These are phyloP conservation scores for Melinaea marsaeus DNA, from an alignment of 2,888 invertebrate genomes.

Conservation along the genomic window DNA sequence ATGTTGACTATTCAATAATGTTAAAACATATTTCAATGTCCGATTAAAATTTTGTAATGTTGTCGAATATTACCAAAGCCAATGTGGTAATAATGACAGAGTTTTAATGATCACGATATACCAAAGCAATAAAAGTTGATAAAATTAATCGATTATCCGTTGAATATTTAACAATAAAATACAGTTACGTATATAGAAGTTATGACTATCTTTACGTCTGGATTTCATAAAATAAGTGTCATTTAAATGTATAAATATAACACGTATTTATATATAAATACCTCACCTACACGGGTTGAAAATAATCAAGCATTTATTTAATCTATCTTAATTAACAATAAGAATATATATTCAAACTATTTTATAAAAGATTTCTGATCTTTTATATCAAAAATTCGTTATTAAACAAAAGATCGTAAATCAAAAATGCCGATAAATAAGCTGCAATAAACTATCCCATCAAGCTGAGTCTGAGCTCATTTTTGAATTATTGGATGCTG, in stretches of 20 bases:
- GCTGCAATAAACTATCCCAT: constrained; percentile 55
- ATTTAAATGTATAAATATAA: neutral
- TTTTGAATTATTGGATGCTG: constrained; percentile 64
- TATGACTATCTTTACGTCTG: constrained; percentile 8
- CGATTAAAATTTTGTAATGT: constrained; percentile 1
- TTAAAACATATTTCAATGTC: neutral
- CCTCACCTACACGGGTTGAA: neutral
- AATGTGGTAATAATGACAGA: constrained; percentile 14
- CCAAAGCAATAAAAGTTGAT: constrained; percentile 25
- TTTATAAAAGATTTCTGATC: no score
- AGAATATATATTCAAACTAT: no score
- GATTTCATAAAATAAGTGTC: neutral
- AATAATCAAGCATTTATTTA: neutral
- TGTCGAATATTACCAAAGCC: constrained; percentile 14
- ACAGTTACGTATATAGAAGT: constrained; percentile 17
- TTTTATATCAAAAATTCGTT: constrained; percentile 26
- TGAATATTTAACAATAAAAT: constrained; percentile 13
- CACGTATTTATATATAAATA: neutral
- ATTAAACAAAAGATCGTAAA: constrained; percentile 47
- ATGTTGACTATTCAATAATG: constrained; percentile 16
- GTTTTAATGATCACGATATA: constrained; percentile 24
- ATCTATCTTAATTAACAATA: no score
- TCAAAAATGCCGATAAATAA: constrained; percentile 50
- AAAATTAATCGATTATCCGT: constrained; percentile 19
- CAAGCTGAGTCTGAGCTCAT: constrained; percentile 57